Evolutionary conservation across 2,113 vertebrate genomes (phyloP).

Genomic region (Siniperca chuatsi): DNA sequence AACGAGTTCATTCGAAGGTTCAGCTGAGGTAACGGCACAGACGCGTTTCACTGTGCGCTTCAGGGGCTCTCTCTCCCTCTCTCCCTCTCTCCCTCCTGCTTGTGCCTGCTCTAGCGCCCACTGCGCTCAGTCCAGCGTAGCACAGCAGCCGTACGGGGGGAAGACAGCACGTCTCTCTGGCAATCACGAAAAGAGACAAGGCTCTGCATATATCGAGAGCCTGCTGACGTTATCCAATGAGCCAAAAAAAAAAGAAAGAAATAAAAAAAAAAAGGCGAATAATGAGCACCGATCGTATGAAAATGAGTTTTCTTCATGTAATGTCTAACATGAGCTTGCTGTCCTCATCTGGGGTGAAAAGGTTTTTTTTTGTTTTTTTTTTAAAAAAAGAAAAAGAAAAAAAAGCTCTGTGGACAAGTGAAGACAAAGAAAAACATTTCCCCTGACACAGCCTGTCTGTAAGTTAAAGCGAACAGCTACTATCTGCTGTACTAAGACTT

Average conservation of each 20-base stretch:
- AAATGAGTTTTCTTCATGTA: conserved; percentile 11
- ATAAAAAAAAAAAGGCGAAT: background rate
- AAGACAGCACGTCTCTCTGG: conserved; percentile 75
- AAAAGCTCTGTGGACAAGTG: conserved; percentile 28
- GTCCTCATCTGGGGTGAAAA: conserved; percentile 35
- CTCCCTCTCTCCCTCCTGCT: conserved; percentile 35
- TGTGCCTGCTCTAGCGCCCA: conserved; percentile 74
- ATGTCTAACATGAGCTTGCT: conserved; percentile 38
- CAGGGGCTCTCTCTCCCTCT: conserved; percentile 39
- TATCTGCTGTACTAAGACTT: conserved; percentile 32
- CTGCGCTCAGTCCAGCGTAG: conserved; percentile 80
- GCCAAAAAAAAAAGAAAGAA: background rate
- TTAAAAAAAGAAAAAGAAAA: background rate
- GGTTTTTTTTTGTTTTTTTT: too few species aligned
- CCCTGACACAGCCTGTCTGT: conserved; percentile 32
- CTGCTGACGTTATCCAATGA: conserved; percentile 44
- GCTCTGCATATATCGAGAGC: conserved; percentile 20
- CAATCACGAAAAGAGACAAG: conserved; percentile 49
- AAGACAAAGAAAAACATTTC: conserved; percentile 67
- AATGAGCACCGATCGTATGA: conserved; percentile 11
- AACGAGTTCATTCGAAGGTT: conserved; percentile 85
- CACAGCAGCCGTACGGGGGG: conserved; percentile 69
- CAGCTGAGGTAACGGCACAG: conserved; percentile 86
- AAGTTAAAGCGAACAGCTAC: conserved; percentile 29
- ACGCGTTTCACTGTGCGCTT: conserved; percentile 81